Percentiles rank a stretch among this genome's conserved stretches.
These are phyloP conservation scores for Keiferia lycopersicella DNA, from an alignment of 2,888 invertebrate genomes.

Conservation along the genomic window DNA sequence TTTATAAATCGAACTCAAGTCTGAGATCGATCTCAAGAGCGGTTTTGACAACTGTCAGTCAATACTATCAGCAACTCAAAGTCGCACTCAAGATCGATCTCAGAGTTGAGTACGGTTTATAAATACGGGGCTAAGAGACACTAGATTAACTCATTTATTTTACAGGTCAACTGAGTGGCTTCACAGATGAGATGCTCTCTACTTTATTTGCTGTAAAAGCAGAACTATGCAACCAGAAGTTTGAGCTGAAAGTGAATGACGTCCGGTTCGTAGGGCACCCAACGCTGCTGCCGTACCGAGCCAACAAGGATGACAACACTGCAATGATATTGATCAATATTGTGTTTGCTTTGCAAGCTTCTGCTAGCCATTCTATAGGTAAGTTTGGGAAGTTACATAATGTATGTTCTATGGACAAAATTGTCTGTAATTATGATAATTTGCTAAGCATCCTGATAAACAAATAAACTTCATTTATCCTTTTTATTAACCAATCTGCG, in stretches of 20 bases:
- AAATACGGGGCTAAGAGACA: too few relatives aligned
- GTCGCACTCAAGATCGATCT: too few relatives aligned
- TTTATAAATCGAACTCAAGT: too few relatives aligned
- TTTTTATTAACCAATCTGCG: too few relatives aligned
- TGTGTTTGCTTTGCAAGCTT: slow-evolving; percentile 95
- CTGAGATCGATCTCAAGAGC: too few relatives aligned
- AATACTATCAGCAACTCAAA: too few relatives aligned
- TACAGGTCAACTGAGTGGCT: slow-evolving; percentile 84
- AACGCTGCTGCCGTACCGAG: slow-evolving; percentile 86
- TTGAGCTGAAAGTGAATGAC: slow-evolving; percentile 97
- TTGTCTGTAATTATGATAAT: too few relatives aligned
- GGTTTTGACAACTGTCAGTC: too few relatives aligned
- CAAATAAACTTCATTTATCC: too few relatives aligned
- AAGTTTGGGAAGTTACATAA: not conserved
- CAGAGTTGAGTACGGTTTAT: too few relatives aligned
- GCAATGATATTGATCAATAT: slow-evolving; percentile 92
- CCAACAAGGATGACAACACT: slow-evolving; percentile 84
- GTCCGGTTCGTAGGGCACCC: slow-evolving; percentile 98
- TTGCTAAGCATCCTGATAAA: too few relatives aligned
- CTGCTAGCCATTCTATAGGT: slow-evolving; percentile 94
- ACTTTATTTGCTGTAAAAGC: slow-evolving; percentile 95
- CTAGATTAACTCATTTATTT: not conserved
- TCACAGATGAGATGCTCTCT: slow-evolving; percentile 92
- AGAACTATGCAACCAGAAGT: slow-evolving; percentile 93
- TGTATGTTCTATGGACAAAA: too few relatives aligned